phyloP scores from a whole-genome alignment of 2,797 vertebrate genomes.

The Melanotaenia pygmaea region DNA sequence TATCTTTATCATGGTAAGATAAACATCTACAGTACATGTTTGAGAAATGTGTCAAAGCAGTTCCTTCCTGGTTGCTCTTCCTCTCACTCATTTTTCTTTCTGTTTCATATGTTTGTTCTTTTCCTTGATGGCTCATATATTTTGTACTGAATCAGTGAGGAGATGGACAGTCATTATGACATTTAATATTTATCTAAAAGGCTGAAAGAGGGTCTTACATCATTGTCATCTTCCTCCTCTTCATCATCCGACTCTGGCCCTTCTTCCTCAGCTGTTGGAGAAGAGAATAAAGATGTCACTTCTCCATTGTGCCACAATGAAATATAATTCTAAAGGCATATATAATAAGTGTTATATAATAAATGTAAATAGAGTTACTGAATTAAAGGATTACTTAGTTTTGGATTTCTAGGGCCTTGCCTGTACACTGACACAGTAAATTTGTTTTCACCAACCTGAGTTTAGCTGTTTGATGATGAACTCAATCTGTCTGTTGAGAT shows the following conservation, averaged over 20 bases:
- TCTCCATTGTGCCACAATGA: not conserved
- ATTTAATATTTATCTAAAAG: not conserved
- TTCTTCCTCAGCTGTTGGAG: constrained; percentile 85
- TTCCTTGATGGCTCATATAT: not conserved
- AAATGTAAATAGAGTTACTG: not conserved
- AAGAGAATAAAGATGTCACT: constrained; percentile 7
- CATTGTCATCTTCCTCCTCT: constrained; percentile 88
- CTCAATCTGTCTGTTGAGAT: constrained; percentile 92
- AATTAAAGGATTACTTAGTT: not conserved
- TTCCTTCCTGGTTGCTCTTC: not conserved
- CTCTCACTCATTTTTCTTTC: not conserved
- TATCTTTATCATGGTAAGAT: constrained; percentile 59
- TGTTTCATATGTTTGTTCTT: constrained; percentile 9
- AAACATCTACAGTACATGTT: constrained; percentile 40
- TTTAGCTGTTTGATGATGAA: constrained; percentile 95
- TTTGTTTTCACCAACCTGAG: constrained; percentile 82
- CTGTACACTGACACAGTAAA: not conserved
- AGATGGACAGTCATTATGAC: no score
- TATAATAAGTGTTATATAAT: not conserved
- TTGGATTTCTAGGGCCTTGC: not conserved
- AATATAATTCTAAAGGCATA: not conserved
- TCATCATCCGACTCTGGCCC: constrained; percentile 89
- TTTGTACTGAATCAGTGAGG: not conserved
- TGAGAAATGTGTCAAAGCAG: constrained; percentile 37
- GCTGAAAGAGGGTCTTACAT: constrained; percentile 49